Percentiles rank a stretch among this genome's conserved stretches.
Conservation (phyloP, 2,113 vertebrate genomes). For the Centropus bengalensis region DNA sequence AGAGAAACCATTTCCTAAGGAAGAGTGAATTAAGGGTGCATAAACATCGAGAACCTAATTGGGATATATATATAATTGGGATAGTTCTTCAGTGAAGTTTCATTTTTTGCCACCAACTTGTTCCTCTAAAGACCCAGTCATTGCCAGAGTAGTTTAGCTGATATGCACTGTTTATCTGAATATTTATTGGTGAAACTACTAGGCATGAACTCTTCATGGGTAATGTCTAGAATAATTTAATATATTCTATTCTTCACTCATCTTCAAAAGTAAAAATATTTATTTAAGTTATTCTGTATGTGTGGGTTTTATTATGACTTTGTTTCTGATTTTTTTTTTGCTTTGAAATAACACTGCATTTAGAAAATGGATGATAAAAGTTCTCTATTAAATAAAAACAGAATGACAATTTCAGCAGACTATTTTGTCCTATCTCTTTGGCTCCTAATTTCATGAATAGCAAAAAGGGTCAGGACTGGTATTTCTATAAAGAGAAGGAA, state of each 20-base stretch:
- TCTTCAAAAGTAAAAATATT: neutral
- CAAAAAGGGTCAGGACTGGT: neutral
- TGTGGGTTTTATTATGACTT: neutral
- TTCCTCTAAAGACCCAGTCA: neutral
- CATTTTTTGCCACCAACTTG: neutral
- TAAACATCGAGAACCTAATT: neutral
- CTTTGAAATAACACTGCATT: neutral
- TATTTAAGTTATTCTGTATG: neutral
- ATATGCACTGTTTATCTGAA: neutral
- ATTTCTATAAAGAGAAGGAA: neutral
- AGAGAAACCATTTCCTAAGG: neutral
- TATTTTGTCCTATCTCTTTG: neutral
- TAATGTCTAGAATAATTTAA: neutral
- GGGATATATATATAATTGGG: neutral
- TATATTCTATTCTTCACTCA: neutral
- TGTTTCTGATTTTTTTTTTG: neutral
- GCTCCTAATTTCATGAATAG: neutral
- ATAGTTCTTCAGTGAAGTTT: constrained; percentile 27
- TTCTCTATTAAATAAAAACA: constrained; percentile 27
- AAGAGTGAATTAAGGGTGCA: neutral
- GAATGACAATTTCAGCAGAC: neutral
- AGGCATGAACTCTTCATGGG: neutral
- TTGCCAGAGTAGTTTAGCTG: neutral
- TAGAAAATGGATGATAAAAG: neutral
- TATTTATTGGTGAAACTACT: neutral